Percentiles rank a stretch among this genome's conserved stretches.
Evolutionary conservation across 2,113 vertebrate species (phyloP).

Genomic region (Lathamus discolor): DNA sequence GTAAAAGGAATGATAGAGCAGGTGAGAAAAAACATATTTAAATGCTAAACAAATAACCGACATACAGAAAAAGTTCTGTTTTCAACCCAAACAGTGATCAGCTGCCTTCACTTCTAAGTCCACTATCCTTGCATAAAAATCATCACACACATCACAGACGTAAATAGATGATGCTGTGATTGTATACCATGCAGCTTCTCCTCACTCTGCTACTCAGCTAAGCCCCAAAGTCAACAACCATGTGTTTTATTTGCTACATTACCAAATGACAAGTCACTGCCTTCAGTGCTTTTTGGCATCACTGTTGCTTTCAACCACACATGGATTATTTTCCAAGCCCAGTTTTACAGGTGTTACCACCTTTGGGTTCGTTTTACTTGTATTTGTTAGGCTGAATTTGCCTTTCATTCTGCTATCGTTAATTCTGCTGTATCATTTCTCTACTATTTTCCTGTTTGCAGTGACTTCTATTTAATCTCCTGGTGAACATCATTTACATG

Average conservation of each 20-base stretch:
- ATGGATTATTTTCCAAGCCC: not conserved
- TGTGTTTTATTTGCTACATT: not conserved
- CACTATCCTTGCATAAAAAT: not conserved
- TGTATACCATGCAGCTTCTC: not conserved
- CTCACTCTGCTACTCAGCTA: not conserved
- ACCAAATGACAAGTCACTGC: not conserved
- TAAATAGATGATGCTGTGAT: not conserved
- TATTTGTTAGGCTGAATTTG: not conserved
- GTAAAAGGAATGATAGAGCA: rapidly evolving
- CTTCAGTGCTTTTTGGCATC: not conserved
- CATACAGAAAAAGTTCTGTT: not conserved
- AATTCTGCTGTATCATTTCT: not conserved
- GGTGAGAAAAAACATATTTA: not conserved
- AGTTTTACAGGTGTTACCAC: not conserved
- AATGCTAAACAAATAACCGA: not conserved
- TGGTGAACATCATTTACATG: not conserved
- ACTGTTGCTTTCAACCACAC: not conserved
- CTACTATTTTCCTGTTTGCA: not conserved
- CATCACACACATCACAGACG: not conserved
- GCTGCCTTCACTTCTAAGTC: not conserved
- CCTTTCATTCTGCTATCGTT: not conserved
- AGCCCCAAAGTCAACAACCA: not conserved
- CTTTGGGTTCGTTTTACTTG: not conserved
- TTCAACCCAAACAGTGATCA: not conserved
- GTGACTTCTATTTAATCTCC: not conserved